Evolutionary conservation across 2,113 vertebrate species (phyloP).

Genomic region (Gallinago undulata): DNA sequence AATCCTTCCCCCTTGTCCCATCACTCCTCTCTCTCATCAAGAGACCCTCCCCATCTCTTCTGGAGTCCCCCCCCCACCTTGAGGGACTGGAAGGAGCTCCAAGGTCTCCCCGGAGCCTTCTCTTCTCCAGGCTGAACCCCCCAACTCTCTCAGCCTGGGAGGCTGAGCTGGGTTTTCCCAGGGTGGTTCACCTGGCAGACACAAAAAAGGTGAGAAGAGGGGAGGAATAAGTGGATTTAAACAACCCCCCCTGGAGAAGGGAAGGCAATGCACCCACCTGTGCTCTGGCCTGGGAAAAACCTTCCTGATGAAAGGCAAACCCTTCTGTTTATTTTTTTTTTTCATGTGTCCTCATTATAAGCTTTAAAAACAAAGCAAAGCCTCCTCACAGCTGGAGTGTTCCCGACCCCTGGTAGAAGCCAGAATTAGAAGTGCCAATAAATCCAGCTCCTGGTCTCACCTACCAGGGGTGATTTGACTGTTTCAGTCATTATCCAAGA

Average conservation of each 20-base stretch:
- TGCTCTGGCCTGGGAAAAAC: neutral
- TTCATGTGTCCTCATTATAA: neutral
- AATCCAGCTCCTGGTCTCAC: neutral
- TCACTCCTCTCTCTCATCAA: too few species aligned
- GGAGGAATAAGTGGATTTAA: neutral
- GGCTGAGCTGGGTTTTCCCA: neutral
- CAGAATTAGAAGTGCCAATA: neutral
- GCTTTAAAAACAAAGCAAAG: neutral
- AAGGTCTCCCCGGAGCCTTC: too few species aligned
- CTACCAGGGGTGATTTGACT: neutral
- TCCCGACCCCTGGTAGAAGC: neutral
- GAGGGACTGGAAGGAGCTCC: too few species aligned
- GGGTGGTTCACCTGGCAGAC: neutral
- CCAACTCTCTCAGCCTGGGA: too few species aligned
- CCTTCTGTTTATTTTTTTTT: neutral
- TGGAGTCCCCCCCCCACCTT: too few species aligned
- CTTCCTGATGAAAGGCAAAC: neutral
- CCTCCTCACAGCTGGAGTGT: neutral
- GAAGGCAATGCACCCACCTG: neutral
- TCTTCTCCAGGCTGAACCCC: too few species aligned
- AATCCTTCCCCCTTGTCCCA: too few species aligned
- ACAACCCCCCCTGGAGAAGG: neutral
- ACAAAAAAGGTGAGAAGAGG: neutral
- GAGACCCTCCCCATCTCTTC: too few species aligned
- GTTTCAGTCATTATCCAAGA: neutral